Conservation (phyloP, 2,888 invertebrate species). For the Ectemnius continuus region DNA sequence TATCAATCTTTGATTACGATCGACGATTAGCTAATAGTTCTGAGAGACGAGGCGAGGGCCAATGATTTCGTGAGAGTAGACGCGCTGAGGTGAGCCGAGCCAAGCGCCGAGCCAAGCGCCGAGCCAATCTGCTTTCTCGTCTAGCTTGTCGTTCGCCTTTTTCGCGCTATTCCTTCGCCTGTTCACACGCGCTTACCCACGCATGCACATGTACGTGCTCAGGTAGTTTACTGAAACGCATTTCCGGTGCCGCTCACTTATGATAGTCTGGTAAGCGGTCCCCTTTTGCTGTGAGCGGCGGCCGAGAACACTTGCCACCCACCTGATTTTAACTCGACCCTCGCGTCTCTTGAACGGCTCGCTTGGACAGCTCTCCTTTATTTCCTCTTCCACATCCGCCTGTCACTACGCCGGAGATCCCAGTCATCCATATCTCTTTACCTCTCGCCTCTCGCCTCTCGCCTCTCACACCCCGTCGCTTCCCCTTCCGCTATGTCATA, state of each 20-base stretch:
- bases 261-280: not conserved
- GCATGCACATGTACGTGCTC: slow-evolving; percentile 8
- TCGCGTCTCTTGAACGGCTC: slow-evolving; percentile 6
- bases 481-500: not conserved
- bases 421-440: not conserved
- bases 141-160: slow-evolving; percentile 10
- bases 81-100: not conserved
- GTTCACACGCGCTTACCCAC: slow-evolving; percentile 43
- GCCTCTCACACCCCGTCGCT: not conserved
- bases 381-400: slow-evolving; percentile 12
- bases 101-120: slow-evolving; percentile 9
- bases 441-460: not conserved
- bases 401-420: not conserved
- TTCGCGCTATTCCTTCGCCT: slow-evolving; percentile 8
- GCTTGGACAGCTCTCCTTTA: slow-evolving; percentile 7
- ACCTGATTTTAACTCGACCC: not conserved
- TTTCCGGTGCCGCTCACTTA: slow-evolving; percentile 53
- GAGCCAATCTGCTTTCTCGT: slow-evolving; percentile 16
- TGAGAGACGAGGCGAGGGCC: slow-evolving; percentile 12
- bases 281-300: too few species aligned
- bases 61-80: slow-evolving; percentile 47
- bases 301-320: not conserved
- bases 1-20: slow-evolving; percentile 35
- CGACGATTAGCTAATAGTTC: slow-evolving; percentile 26
- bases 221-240: slow-evolving; percentile 27